A percentile compares a stretch with the other conserved stretches of the same genome.
Conservation (phyloP, 1,140 invertebrate genomes). For the Saccostrea glomerata region DNA sequence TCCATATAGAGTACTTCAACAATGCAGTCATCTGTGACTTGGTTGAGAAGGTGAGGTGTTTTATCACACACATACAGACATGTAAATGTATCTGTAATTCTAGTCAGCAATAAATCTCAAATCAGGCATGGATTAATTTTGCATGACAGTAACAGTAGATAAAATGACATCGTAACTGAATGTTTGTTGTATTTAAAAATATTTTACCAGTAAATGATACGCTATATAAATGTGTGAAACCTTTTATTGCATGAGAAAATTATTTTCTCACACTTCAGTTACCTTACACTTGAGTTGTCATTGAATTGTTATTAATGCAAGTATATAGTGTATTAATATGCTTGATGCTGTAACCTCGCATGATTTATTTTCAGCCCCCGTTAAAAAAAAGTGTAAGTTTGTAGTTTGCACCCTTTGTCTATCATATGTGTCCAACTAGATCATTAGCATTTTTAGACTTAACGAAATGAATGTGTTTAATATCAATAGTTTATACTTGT, state of each 20-base stretch:
- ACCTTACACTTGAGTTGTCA: not conserved
- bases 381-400: conserved; percentile 28
- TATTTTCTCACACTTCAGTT: not conserved
- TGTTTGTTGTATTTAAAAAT: too few species aligned
- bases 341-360: not conserved
- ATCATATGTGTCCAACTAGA: not conserved
- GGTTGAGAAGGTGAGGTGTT: conserved; percentile 84
- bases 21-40: conserved; percentile 97
- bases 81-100: not conserved
- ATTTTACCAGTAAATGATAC: not conserved
- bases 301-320: not conserved
- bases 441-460: not conserved
- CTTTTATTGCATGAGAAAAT: not conserved
- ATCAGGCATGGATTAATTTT: not conserved
- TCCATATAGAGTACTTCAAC: conserved; percentile 89
- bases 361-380: conserved; percentile 32
- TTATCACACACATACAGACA: not conserved
- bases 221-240: not conserved
- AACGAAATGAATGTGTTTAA: too few species aligned
- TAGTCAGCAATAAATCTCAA: not conserved
- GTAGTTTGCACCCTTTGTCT: not conserved
- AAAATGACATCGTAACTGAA: not conserved
- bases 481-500: too few species aligned
- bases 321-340: not conserved
- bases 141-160: not conserved